phyloP scores from a whole-genome alignment of 2,888 invertebrate species.

The Parnassius apollo region DNA sequence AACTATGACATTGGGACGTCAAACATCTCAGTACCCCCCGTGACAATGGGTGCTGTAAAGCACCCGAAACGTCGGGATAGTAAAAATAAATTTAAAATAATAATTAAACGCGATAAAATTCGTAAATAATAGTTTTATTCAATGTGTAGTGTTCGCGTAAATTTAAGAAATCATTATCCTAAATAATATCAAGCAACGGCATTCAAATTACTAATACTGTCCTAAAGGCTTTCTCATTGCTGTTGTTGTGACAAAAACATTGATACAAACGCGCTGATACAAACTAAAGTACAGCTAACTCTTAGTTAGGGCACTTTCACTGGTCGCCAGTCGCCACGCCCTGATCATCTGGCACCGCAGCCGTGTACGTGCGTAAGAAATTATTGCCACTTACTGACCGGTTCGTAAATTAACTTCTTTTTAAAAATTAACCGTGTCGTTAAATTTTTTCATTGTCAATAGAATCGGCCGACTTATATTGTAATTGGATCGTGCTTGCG shows the following conservation, averaged over 20 bases:
- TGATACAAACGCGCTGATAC: slow-evolving; percentile 27
- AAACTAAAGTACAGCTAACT: slow-evolving; percentile 52
- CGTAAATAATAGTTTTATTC: too few species aligned
- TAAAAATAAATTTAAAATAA: too few species aligned
- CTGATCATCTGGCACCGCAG: slow-evolving; percentile 51
- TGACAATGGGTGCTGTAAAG: too few species aligned
- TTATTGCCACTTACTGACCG: slow-evolving; percentile 26
- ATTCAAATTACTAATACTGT: not conserved
- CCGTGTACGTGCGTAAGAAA: slow-evolving; percentile 27
- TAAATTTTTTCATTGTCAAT: slow-evolving; percentile 12
- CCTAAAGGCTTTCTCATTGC: slow-evolving; percentile 17
- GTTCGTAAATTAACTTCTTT: slow-evolving; percentile 28
- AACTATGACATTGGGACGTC: too few species aligned
- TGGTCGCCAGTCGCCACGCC: slow-evolving; percentile 44
- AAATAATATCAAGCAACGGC: not conserved
- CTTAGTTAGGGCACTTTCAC: slow-evolving; percentile 70
- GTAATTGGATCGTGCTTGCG: slow-evolving; percentile 16
- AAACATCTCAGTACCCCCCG: too few species aligned
- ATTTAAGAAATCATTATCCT: too few species aligned
- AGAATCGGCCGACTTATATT: not conserved
- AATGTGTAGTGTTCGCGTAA: too few species aligned
- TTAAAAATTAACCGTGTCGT: slow-evolving; percentile 18
- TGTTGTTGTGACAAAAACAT: slow-evolving; percentile 13
- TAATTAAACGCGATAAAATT: too few species aligned
- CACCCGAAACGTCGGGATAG: too few species aligned